Percentiles rank a stretch among this genome's conserved stretches.
Conservation (phyloP, 1,140 invertebrate species). For the Geopemphigus sp. region DNA sequence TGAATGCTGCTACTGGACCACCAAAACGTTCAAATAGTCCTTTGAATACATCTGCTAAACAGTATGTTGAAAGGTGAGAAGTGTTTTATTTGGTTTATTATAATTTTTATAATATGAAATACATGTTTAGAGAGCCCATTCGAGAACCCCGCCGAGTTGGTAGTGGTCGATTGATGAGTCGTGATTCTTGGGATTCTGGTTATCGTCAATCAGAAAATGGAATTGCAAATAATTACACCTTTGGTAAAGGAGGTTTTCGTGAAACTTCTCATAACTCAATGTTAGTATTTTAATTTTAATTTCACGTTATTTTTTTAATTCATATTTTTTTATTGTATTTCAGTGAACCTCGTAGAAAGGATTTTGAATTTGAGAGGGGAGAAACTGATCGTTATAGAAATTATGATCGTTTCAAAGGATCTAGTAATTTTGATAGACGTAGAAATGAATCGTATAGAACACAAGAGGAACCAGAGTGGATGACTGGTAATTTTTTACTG, state of each 20-base stretch:
- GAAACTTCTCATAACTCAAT: conserved; percentile 41
- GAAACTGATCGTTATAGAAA: conserved; percentile 38
- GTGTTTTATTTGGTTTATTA: conserved; percentile 4
- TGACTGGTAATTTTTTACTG: conserved; percentile 54
- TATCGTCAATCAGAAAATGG: conserved; percentile 42
- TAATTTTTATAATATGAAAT: conserved; percentile 9
- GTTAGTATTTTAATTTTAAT: conserved; percentile 5
- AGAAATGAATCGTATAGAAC: conserved; percentile 52
- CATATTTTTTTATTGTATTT: background rate
- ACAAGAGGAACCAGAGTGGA: conserved; percentile 67
- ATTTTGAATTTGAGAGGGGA: conserved; percentile 45
- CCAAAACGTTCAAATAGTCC: conserved; percentile 54
- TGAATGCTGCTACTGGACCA: conserved; percentile 46
- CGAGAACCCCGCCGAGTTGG: conserved; percentile 65
- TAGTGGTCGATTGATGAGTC: conserved; percentile 72
- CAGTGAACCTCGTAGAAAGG: conserved; percentile 45
- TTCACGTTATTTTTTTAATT: background rate
- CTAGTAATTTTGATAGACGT: conserved; percentile 44
- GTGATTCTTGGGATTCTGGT: conserved; percentile 57
- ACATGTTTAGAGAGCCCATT: conserved; percentile 20
- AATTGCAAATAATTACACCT: conserved; percentile 49
- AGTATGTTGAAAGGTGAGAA: conserved; percentile 46
- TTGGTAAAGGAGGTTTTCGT: conserved; percentile 56
- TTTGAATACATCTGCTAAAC: conserved; percentile 44
- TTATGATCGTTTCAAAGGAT: conserved; percentile 39